Evolutionary conservation across 2,888 invertebrate species (phyloP), one percentile per base, ranked within the genome.

Genomic region (Papilio gigon): DNA sequence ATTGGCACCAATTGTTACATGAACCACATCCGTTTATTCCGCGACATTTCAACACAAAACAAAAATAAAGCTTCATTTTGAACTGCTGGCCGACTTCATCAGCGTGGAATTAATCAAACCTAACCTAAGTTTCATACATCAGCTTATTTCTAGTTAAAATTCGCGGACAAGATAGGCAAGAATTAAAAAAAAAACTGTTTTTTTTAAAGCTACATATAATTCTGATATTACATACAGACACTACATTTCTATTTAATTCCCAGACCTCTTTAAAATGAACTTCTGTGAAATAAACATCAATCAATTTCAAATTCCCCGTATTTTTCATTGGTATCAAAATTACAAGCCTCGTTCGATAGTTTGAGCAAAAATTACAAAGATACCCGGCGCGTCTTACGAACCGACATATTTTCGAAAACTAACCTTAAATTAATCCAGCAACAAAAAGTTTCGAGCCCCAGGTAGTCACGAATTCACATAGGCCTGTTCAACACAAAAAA

Each of bases 401-500:
- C 42, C 62, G 62, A 64, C 6, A 37, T 47, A 37, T 60, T 30
- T 65, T 60, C n/a, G 42, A 50, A 65, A 69, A 69, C 65, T 65
- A 65, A 69, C 68, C 60, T 65, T 53, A 61, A 69, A 68, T 65
- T 68, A 65, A 65, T 65, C 68, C 65, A 61, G 53, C n/a, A 14
- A 64, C 68, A 65, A 69, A 65, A 69, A 69, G 14, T n/a, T n/a
- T 20, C 12, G 61, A 30, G 58, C 65, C 73, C 73, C 86, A 86
- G 86, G 86, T 86, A 86, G 78, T 71, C 73, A 79, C 75, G 82
- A 83, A 81, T 81, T 83, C 77, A 79, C 78, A 77, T 80, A 78
- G 76, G 70, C 71, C 65, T 72, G 72, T 37, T 42, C 17, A 56
- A 66, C 56, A 62, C 65, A 84, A 84, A 86, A 86, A 87, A 81